Conservation (phyloP, 2,888 invertebrate genomes). For the Nymphalis urticae region DNA sequence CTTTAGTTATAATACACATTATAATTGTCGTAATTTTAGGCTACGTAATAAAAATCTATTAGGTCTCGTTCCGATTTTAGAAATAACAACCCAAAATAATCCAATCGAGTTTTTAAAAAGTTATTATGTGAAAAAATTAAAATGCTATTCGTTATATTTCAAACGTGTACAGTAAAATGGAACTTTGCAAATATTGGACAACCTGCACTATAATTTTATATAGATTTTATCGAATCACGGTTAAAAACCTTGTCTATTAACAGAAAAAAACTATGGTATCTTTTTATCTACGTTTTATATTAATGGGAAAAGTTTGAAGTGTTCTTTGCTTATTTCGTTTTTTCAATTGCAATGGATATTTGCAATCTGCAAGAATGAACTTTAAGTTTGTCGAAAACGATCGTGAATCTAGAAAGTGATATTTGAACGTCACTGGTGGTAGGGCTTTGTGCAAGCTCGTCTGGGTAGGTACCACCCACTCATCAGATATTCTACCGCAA, state of each 20-base stretch:
- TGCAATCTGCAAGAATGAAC: neutral
- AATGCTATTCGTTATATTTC: slow-evolving; percentile 33
- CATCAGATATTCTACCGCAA: too few species aligned
- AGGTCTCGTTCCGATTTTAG: neutral
- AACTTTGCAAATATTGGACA: slow-evolving; percentile 37
- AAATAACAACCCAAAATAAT: neutral
- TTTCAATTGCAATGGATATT: neutral
- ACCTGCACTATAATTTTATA: slow-evolving; percentile 30
- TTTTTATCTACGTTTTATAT: slow-evolving; percentile 10
- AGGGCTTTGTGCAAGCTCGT: too few species aligned
- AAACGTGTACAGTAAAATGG: slow-evolving; percentile 32
- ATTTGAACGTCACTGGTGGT: too few species aligned
- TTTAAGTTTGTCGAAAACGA: too few species aligned
- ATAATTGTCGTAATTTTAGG: too few species aligned
- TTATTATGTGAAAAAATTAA: slow-evolving; percentile 17
- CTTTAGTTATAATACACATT: too few species aligned
- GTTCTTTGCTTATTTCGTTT: slow-evolving; percentile 12
- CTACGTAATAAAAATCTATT: neutral
- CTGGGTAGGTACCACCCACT: too few species aligned
- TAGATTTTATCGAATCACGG: slow-evolving; percentile 16
- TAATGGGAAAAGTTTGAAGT: neutral
- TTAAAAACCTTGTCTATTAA: slow-evolving; percentile 20
- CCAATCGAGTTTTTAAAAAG: neutral
- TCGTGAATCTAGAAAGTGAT: too few species aligned
- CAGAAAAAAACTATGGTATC: slow-evolving; percentile 8